Evolutionary conservation across 2,888 invertebrate genomes (phyloP).

Genomic region (Napeogenes inachia): DNA sequence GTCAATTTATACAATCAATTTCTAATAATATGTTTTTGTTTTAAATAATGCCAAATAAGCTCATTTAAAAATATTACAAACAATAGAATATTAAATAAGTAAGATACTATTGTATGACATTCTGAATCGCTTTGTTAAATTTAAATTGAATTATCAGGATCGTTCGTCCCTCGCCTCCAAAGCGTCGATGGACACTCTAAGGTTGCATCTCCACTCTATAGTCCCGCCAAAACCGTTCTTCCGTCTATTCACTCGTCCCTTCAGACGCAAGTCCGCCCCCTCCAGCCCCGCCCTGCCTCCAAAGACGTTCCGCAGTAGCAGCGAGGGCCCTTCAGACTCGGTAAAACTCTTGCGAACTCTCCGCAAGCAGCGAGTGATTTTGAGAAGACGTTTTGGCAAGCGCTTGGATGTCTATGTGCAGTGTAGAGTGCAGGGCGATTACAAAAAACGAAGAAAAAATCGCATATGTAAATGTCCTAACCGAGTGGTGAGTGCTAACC

Average conservation of each 20-base stretch:
- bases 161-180: constrained; percentile 74
- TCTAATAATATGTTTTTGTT: too few relatives aligned
- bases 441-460: constrained; percentile 51
- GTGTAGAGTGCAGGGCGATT: constrained; percentile 57
- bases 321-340: constrained; percentile 70
- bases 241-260: constrained; percentile 81
- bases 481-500: constrained; percentile 71
- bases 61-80: too few relatives aligned
- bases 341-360: constrained; percentile 58
- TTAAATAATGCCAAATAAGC: too few relatives aligned
- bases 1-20: too few relatives aligned
- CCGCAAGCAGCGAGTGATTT: constrained; percentile 56
- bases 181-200: constrained; percentile 70
- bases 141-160: constrained; percentile 56
- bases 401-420: constrained; percentile 71
- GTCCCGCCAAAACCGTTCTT: constrained; percentile 79
- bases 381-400: constrained; percentile 63
- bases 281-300: constrained; percentile 80
- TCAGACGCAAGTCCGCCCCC: constrained; percentile 82
- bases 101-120: not conserved
- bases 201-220: constrained; percentile 76
- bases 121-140: constrained; percentile 1
- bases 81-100: too few relatives aligned
- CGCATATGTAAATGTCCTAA: constrained; percentile 60
- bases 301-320: constrained; percentile 70